phyloP scores from a whole-genome alignment of 2,888 invertebrate genomes.

The Clusia tigrina region DNA sequence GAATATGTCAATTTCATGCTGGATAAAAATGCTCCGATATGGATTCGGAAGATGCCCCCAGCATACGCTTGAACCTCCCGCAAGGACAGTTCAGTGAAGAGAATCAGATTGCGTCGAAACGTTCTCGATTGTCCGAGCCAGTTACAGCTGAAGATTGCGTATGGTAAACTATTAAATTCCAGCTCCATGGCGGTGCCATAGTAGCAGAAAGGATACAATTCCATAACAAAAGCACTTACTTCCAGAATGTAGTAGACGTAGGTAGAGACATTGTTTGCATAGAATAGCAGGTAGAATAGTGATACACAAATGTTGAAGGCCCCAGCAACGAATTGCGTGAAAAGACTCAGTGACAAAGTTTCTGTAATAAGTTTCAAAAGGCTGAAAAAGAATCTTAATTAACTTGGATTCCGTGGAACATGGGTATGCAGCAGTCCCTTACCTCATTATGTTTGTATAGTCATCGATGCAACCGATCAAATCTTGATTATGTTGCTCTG shows the following conservation, averaged over 20 bases:
- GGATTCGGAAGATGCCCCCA: constrained; percentile 36
- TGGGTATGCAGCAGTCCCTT: constrained; percentile 9
- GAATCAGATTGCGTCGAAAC: constrained; percentile 28
- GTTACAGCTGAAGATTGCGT: constrained; percentile 35
- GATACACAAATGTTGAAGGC: constrained; percentile 32
- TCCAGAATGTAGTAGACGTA: constrained; percentile 28
- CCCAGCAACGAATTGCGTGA: constrained; percentile 1
- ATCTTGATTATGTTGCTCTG: constrained; percentile 23
- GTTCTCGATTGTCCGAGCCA: constrained; percentile 31
- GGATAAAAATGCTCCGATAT: constrained; percentile 36
- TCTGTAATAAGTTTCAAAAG: background rate
- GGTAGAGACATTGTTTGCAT: constrained; percentile 25
- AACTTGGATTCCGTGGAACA: background rate
- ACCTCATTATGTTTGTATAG: constrained; percentile 37
- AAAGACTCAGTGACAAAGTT: background rate
- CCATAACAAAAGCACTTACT: constrained; percentile 23
- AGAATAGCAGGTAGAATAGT: constrained; percentile 31
- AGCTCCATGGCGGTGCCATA: constrained; percentile 29
- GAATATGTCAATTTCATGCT: constrained; percentile 38
- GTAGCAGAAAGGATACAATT: constrained; percentile 36
- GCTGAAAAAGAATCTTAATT: background rate
- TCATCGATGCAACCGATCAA: constrained; percentile 36
- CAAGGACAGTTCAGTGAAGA: constrained; percentile 32
- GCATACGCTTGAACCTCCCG: constrained; percentile 29
- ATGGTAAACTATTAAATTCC: constrained; percentile 31